Conservation (phyloP, 1,140 invertebrate species). For the Trichonephila inaurata region DNA sequence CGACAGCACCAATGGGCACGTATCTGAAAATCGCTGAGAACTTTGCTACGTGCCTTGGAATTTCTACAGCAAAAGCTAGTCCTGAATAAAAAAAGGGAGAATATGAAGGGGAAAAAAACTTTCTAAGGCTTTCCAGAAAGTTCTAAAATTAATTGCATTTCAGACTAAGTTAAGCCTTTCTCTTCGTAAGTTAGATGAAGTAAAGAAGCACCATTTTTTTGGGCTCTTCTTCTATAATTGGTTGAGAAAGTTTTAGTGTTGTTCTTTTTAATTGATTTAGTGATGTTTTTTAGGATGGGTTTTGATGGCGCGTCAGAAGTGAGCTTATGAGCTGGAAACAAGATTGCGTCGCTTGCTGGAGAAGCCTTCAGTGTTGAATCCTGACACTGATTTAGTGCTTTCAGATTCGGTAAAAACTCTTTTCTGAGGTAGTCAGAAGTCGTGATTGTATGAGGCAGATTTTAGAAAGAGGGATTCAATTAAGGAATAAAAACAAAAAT, state of each 20-base stretch:
- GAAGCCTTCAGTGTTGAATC: background rate
- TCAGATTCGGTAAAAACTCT: background rate
- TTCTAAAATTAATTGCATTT: conserved; percentile 29
- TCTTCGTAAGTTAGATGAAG: background rate
- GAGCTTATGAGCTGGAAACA: background rate
- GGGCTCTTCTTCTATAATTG: background rate
- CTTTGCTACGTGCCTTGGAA: background rate
- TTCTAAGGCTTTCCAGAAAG: background rate
- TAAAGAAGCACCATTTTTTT: background rate
- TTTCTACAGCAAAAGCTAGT: background rate
- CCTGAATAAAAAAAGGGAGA: background rate
- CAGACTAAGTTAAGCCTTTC: background rate
- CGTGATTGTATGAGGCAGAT: background rate
- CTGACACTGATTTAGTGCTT: conserved; percentile 29
- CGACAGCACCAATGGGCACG: background rate
- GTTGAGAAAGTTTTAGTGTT: background rate
- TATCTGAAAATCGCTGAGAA: background rate
- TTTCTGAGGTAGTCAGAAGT: background rate
- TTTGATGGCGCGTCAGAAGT: background rate
- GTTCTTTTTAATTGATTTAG: conserved; percentile 34
- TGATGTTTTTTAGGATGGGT: background rate
- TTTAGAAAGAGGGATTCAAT: background rate
- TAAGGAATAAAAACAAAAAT: background rate
- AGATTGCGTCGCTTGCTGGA: background rate
- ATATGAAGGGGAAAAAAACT: no score